A percentile compares a stretch with the other conserved stretches of the same genome.
These are phyloP conservation scores for Osmerus mordax DNA, from an alignment of 2,113 vertebrate genomes.

Conservation along the genomic window DNA sequence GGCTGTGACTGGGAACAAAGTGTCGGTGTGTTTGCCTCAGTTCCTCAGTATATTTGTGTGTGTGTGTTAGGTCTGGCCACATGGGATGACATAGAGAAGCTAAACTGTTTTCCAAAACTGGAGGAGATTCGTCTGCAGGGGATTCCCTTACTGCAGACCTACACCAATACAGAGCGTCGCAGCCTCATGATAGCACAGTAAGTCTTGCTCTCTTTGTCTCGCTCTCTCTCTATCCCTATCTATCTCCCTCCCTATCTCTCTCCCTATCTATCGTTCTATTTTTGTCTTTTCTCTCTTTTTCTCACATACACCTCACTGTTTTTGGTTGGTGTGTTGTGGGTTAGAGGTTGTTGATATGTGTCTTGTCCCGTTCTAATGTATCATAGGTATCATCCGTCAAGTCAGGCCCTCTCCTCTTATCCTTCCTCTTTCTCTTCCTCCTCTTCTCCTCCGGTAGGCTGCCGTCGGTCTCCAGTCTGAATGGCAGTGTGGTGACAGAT, in stretches of 20 bases:
- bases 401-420: too few species aligned
- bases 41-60: not conserved
- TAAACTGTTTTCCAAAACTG: slow-evolving; percentile 91
- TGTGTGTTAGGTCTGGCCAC: slow-evolving; percentile 80
- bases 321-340: too few species aligned
- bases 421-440: not conserved
- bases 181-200: slow-evolving; percentile 88
- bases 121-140: slow-evolving; percentile 92
- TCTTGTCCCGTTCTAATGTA: too few species aligned
- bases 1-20: not conserved
- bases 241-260: not conserved
- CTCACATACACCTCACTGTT: too few species aligned
- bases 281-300: too few species aligned
- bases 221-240: not conserved
- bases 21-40: not conserved
- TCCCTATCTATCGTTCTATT: not conserved
- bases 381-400: too few species aligned
- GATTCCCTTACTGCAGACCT: slow-evolving; percentile 90
- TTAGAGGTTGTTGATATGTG: too few species aligned
- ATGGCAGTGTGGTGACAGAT: slow-evolving; percentile 86
- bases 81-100: slow-evolving; percentile 96
- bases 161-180: slow-evolving; percentile 88
- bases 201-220: slow-evolving; percentile 34
- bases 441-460: slow-evolving; percentile 69
- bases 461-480: slow-evolving; percentile 84